These are phyloP conservation scores for Hippopotamus amphibius DNA, from an alignment of 2,113 vertebrate genomes.

Conservation along the genomic window DNA sequence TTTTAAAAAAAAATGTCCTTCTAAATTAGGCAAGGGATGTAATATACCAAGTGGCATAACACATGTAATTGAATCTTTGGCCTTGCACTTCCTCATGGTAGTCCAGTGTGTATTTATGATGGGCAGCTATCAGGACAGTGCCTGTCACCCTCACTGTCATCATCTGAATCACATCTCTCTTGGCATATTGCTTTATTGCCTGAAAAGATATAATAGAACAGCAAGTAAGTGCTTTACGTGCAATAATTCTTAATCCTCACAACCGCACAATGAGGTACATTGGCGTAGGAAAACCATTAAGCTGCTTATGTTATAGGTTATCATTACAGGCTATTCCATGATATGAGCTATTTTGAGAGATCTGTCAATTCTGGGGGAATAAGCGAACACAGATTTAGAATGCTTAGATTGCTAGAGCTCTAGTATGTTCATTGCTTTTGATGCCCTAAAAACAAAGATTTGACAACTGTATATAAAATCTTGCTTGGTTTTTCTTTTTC, in stretches of 20 bases:
- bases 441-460: background rate
- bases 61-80: background rate
- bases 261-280: background rate
- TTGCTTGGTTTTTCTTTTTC: slow-evolving; percentile 7
- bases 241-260: background rate
- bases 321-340: background rate
- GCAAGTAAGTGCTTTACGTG: background rate
- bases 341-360: background rate
- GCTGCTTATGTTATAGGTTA: background rate
- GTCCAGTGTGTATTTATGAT: background rate
- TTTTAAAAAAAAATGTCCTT: background rate
- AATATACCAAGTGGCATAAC: background rate
- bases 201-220: background rate
- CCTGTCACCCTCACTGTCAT: background rate
- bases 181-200: background rate
- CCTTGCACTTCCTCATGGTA: background rate
- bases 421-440: background rate
- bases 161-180: background rate
- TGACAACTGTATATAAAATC: background rate
- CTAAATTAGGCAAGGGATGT: slow-evolving; percentile 34
- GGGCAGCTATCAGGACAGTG: background rate
- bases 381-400: background rate
- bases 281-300: background rate
- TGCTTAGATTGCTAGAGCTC: background rate
- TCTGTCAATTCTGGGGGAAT: background rate